phyloP scores from a whole-genome alignment of 2,797 vertebrate genomes.

The Bucorvus abyssinicus region DNA sequence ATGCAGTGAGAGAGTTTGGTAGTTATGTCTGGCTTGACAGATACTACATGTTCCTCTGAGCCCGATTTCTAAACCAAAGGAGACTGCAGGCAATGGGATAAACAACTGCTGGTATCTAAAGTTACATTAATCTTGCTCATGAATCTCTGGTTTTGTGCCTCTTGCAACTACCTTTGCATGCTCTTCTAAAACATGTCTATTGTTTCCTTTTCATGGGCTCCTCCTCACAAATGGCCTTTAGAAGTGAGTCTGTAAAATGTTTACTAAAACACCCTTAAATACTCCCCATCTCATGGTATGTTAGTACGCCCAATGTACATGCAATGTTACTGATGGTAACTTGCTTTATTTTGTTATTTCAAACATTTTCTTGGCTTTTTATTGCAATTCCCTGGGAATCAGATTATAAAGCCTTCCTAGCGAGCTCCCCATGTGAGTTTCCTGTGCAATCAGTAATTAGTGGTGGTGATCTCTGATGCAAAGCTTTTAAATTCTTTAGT shows the following conservation, averaged over 20 bases:
- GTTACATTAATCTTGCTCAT: background rate
- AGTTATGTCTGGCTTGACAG: background rate
- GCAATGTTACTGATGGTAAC: background rate
- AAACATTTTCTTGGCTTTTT: background rate
- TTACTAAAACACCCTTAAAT: background rate
- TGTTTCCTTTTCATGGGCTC: background rate
- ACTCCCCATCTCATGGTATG: background rate
- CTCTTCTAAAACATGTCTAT: background rate
- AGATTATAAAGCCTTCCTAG: background rate
- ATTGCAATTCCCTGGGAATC: background rate
- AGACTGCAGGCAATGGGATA: background rate
- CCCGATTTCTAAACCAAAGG: background rate
- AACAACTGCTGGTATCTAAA: background rate
- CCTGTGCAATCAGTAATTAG: background rate
- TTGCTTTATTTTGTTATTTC: background rate
- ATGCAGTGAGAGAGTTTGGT: background rate
- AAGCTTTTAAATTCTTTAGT: background rate
- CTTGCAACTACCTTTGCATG: background rate
- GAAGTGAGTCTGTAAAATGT: background rate
- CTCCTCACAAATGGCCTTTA: background rate
- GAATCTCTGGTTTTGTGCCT: background rate
- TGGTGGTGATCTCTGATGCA: background rate
- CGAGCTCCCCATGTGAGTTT: background rate
- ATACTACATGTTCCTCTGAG: background rate
- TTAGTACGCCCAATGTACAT: background rate